Evolutionary conservation across 2,888 invertebrate species (phyloP).

Genomic region (Tyria jacobaeae): DNA sequence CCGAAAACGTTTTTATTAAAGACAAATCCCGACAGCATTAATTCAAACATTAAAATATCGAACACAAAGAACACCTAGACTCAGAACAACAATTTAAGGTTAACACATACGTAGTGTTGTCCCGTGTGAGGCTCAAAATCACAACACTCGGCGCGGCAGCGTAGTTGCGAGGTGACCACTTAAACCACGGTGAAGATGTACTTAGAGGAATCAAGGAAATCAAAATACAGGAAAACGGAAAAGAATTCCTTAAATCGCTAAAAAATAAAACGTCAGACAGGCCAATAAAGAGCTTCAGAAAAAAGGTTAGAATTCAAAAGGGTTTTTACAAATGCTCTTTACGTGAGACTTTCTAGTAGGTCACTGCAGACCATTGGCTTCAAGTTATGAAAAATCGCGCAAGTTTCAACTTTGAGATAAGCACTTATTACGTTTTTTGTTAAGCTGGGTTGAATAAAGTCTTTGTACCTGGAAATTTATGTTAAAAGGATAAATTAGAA

Average conservation of each 20-base stretch:
- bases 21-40: too few species aligned
- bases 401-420: conserved; percentile 71
- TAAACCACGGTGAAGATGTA: not conserved
- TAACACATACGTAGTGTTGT: too few species aligned
- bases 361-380: conserved; percentile 56
- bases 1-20: too few species aligned
- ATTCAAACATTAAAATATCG: too few species aligned
- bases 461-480: conserved; percentile 55
- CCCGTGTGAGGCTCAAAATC: too few species aligned
- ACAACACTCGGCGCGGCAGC: too few species aligned
- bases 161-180: too few species aligned
- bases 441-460: conserved; percentile 31
- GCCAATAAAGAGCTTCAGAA: conserved; percentile 51
- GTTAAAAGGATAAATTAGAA: conserved; percentile 45
- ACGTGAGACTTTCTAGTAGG: conserved; percentile 63
- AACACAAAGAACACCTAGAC: too few species aligned
- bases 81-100: too few species aligned
- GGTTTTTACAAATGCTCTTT: conserved; percentile 62
- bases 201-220: conserved; percentile 13
- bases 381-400: conserved; percentile 72
- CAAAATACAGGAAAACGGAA: conserved; percentile 29
- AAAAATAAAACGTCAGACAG: conserved; percentile 53
- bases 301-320: conserved; percentile 53
- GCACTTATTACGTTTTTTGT: conserved; percentile 62
- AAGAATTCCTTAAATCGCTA: conserved; percentile 39